These are phyloP conservation scores for Amblyopsis hoosieri DNA, from an alignment of 2,797 vertebrate genomes.

Conservation along the genomic window DNA sequence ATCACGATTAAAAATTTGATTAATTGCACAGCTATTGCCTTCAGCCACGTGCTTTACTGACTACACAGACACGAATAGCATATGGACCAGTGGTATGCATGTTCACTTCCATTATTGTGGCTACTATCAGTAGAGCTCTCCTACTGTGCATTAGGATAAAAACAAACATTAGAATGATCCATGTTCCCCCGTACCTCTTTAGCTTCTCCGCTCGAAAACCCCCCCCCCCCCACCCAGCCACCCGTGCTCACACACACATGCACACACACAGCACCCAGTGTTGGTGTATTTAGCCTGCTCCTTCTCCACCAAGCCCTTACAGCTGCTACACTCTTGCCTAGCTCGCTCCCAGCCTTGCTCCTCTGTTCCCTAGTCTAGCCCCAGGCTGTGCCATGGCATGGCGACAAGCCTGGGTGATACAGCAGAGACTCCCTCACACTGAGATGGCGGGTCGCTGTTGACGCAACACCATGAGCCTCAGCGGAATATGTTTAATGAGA, in stretches of 20 bases:
- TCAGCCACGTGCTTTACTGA: constrained; percentile 35
- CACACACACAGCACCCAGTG: constrained; percentile 5
- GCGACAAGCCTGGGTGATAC: constrained; percentile 51
- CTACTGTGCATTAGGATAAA: not conserved
- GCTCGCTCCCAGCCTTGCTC: not conserved
- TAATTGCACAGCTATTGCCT: constrained; percentile 8
- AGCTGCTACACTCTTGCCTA: not conserved
- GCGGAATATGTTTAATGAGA: constrained; percentile 6
- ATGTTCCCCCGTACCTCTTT: constrained; percentile 12
- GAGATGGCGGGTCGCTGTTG: constrained; percentile 31
- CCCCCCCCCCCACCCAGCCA: not conserved
- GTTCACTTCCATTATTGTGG: not conserved
- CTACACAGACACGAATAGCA: constrained; percentile 3
- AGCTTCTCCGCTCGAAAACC: constrained; percentile 26
- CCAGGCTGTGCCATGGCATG: constrained; percentile 16
- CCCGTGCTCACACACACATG: constrained; percentile 3
- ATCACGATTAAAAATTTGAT: no score
- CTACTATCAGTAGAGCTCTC: not conserved
- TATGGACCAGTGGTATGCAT: not conserved
- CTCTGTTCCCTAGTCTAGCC: not conserved
- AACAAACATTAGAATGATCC: constrained; percentile 24
- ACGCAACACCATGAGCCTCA: constrained; percentile 11
- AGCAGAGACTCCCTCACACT: constrained; percentile 41
- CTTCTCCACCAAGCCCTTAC: not conserved
- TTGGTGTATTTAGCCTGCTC: constrained; percentile 15